Evolutionary conservation across 1,140 invertebrate species (phyloP).

Genomic region (Berghia stephanieae): DNA sequence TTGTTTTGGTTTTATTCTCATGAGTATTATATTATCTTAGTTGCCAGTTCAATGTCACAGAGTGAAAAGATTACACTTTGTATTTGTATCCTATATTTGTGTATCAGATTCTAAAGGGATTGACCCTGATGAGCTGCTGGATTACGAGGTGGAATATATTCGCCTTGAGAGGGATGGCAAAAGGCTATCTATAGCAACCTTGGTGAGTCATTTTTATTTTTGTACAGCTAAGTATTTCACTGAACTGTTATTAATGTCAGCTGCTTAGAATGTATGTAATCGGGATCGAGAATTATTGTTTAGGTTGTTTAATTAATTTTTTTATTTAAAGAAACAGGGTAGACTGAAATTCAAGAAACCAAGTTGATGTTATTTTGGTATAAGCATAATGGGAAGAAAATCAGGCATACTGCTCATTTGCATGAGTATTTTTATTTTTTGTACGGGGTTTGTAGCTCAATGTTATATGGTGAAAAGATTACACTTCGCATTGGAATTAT

Average conservation of each 20-base stretch:
- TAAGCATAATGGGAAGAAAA: slow-evolving; percentile 18
- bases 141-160: slow-evolving; percentile 27
- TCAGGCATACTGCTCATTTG: too few species aligned
- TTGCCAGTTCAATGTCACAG: too few species aligned
- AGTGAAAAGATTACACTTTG: too few species aligned
- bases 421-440: too few species aligned
- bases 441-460: too few species aligned
- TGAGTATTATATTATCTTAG: too few species aligned
- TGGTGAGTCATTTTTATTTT: slow-evolving; percentile 20
- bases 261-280: too few species aligned
- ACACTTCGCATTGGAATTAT: too few species aligned
- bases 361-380: neutral
- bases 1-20: too few species aligned
- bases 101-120: slow-evolving; percentile 26
- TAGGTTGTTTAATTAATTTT: neutral
- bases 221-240: neutral
- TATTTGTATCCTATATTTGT: neutral
- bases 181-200: slow-evolving; percentile 11
- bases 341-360: neutral
- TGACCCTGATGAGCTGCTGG: slow-evolving; percentile 12
- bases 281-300: too few species aligned
- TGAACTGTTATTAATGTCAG: too few species aligned
- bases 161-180: slow-evolving; percentile 17
- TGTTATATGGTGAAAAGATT: too few species aligned
- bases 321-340: neutral